Conservation (phyloP, 2,888 invertebrate species). For the Tipula unca region DNA sequence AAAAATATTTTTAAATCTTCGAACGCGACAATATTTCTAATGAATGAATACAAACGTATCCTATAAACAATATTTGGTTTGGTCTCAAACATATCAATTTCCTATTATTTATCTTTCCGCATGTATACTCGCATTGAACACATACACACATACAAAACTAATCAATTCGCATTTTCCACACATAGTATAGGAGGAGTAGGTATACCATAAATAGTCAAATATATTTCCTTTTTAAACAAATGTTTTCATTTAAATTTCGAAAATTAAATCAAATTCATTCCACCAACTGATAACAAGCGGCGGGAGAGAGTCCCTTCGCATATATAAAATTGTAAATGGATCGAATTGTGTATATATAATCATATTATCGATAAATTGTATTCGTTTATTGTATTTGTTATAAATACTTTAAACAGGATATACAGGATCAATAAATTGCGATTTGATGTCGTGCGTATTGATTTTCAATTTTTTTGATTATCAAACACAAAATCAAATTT, state of each 20-base stretch:
- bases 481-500: neutral
- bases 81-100: neutral
- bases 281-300: neutral
- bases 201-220: neutral
- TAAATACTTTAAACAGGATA: neutral
- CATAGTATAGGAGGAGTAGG: neutral
- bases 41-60: no score
- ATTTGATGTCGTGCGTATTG: neutral
- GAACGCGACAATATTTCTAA: neutral
- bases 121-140: neutral
- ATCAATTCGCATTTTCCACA: neutral
- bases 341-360: neutral
- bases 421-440: neutral
- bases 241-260: neutral
- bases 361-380: neutral
- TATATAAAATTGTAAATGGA: neutral
- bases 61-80: neutral
- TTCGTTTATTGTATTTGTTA: neutral
- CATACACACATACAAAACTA: neutral
- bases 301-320: neutral
- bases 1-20: neutral
- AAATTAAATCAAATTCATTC: slow-evolving; percentile 8
- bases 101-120: neutral
- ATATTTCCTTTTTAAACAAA: neutral
- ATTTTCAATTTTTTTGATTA: neutral